Base-by-base conservation (phyloP, 2,888 invertebrate species). In the Nymphalis polychloros region DNA sequence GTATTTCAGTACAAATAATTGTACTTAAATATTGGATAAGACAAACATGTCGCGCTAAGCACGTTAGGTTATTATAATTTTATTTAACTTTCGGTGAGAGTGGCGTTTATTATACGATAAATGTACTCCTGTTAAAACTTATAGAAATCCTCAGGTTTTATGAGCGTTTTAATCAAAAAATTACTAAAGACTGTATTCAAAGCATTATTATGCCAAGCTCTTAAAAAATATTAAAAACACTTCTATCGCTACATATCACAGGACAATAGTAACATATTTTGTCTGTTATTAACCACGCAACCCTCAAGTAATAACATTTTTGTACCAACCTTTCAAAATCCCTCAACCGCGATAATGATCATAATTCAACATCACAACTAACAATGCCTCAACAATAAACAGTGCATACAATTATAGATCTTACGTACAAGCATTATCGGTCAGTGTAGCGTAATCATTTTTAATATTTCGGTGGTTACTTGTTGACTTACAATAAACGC, bases 341-440 rank as follows among this genome's bases (percentile, higher is more conserved):
- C 20, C 50, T 66, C 35, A 57, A 20, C 63, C 71, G 71, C 27
- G 31, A 67, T 64, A 69, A 69, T 59, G 52, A 69, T 62, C 69
- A 64, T 68, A 64, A 64, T 71, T 19, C 63, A 35, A 63, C 35
- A 63, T 46, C 63, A 53, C 47, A 46, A 49, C 35, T 17, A 6
- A 48, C 48, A 41, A 23, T 19, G 17, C 53, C 16, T 47, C n/a
- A 41, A 59, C 63, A 50, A 57, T 17, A 46, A n/a, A 46, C 8
- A 16, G 41, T 61, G 57, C 57, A 63, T 35, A 31, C 23, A 47
- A 61, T 10, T 47, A 50, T 60, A 59, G 52, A 41, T 60, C 59
- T 65, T 65, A 65, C 46, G n/a, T 50, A 13, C 19, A 35, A 46
- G 8, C 16, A 59, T 65, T 59, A 49, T 41, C 48, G 52, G 59